Evolutionary conservation across 2,888 invertebrate genomes (phyloP), one percentile per base, ranked within the genome.

Genomic region (Aphodius granarius): DNA sequence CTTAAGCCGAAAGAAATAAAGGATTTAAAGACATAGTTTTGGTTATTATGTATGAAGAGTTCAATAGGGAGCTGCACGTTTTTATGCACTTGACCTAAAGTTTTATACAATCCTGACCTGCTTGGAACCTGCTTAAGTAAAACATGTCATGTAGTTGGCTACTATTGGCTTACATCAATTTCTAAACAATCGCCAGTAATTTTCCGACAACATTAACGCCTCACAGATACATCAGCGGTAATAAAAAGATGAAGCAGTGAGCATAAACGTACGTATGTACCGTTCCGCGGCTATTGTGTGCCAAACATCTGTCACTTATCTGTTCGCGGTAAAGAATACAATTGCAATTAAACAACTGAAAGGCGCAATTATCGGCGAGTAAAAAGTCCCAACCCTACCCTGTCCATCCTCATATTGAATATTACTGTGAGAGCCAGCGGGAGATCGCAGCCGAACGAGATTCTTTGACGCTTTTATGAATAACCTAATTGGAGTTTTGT

Each of bases 351-450:
- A 43, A 43, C 43, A 43, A n/a, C 43, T 43, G 43, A 43, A 43
- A 43, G 43, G 43, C 43, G 43, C 43, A 43, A 43, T 43, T 43
- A 43, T 43, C 43, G 43, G 43, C 43, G 43, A 43, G 43, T 43
- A 43, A 43, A 43, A 3, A 43, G 43, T 43, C 43, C 43, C 43
- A 6, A 43, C 43, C 43, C 43, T 13, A 43, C 43, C 43, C 43
- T 6, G 43, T 43, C 43, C 43, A 43, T 43, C 43, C 43, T 43
- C 43, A 43, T 43, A 3, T 65, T 65, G 65, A 65, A 65, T 65
- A 65, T 65, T 19, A 65, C 43, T 68, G 68, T 22, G 68, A 68
- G 20, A 22, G 20, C 18, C 68, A 68, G 68, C 68, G 68, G 68
- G 68, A n/a, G 68, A 22, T 43, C 43, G 68, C 68, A 20, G 68